Evolutionary conservation across 2,888 invertebrate species (phyloP).

Genomic region (Phalera bucephala): DNA sequence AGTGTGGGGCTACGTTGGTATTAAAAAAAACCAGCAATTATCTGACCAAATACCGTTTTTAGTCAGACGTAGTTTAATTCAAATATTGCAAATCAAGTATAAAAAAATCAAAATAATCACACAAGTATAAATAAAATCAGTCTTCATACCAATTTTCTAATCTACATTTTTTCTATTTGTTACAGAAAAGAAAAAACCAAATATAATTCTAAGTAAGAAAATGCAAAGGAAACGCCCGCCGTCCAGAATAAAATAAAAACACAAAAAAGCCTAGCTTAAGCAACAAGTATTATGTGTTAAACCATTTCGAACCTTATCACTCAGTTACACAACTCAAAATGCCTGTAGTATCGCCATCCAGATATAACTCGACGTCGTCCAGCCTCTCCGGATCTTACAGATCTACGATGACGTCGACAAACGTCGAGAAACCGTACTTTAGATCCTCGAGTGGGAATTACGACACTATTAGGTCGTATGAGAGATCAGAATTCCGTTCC

Average conservation of each 20-base stretch:
- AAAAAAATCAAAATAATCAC: too few species aligned
- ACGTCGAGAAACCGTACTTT: slow-evolving; percentile 82
- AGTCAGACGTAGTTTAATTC: too few species aligned
- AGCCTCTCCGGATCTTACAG: slow-evolving; percentile 76
- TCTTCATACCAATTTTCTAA: too few species aligned
- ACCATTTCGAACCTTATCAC: neutral
- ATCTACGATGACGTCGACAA: slow-evolving; percentile 70
- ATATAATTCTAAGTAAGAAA: slow-evolving; percentile 25
- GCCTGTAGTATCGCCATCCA: slow-evolving; percentile 84
- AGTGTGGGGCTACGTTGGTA: too few species aligned
- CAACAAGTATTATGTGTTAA: neutral
- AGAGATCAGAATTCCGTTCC: slow-evolving; percentile 58
- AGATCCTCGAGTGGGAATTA: slow-evolving; percentile 69
- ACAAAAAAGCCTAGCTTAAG: slow-evolving; percentile 40
- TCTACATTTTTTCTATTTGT: slow-evolving; percentile 37
- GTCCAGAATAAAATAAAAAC: slow-evolving; percentile 58
- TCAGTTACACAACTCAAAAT: too few species aligned
- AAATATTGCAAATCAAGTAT: too few species aligned
- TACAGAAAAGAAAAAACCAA: slow-evolving; percentile 43
- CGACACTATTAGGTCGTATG: slow-evolving; percentile 55
- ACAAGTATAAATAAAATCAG: too few species aligned
- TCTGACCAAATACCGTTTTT: too few species aligned
- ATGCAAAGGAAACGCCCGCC: slow-evolving; percentile 69
- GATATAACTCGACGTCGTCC: slow-evolving; percentile 68
- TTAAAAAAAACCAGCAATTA: too few species aligned